phyloP scores from a whole-genome alignment of 1,140 invertebrate genomes.

The Penaeus vannamei region DNA sequence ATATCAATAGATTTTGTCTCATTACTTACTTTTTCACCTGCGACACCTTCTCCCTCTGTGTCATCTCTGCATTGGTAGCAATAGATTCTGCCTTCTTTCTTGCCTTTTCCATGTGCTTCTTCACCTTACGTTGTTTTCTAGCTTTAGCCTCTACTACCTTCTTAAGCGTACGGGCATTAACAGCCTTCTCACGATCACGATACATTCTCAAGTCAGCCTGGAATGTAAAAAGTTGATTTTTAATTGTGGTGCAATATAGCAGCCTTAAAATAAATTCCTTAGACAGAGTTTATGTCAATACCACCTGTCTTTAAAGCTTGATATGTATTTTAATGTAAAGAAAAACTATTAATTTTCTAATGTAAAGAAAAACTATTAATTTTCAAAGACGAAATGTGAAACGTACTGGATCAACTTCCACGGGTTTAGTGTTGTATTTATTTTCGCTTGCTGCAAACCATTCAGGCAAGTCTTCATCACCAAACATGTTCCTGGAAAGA shows the following conservation, averaged over 20 bases:
- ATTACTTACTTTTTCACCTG: constrained; percentile 67
- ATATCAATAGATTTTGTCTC: not conserved
- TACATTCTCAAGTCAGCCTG: constrained; percentile 77
- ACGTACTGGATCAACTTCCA: constrained; percentile 74
- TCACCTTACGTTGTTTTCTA: constrained; percentile 92
- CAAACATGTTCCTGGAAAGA: constrained; percentile 73
- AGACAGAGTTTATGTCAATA: not conserved
- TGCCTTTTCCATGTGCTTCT: constrained; percentile 90
- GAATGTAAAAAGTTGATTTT: constrained; percentile 63
- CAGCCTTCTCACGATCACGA: constrained; percentile 80
- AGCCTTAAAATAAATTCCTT: constrained; percentile 77
- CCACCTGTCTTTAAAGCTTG: too few species aligned
- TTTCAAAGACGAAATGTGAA: constrained; percentile 77
- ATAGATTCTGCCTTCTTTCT: constrained; percentile 96
- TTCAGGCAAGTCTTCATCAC: constrained; percentile 84
- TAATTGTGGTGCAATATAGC: not conserved
- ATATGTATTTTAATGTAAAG: too few species aligned
- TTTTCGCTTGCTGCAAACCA: constrained; percentile 98
- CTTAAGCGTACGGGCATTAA: constrained; percentile 96
- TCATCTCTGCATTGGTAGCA: constrained; percentile 90
- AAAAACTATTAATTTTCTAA: not conserved
- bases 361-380: not conserved
- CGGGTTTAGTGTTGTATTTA: constrained; percentile 81
- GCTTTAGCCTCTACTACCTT: constrained; percentile 99
- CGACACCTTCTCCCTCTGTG: constrained; percentile 69